These are phyloP conservation scores for Ischnura elegans DNA, from an alignment of 2,888 invertebrate species.

Conservation along the genomic window DNA sequence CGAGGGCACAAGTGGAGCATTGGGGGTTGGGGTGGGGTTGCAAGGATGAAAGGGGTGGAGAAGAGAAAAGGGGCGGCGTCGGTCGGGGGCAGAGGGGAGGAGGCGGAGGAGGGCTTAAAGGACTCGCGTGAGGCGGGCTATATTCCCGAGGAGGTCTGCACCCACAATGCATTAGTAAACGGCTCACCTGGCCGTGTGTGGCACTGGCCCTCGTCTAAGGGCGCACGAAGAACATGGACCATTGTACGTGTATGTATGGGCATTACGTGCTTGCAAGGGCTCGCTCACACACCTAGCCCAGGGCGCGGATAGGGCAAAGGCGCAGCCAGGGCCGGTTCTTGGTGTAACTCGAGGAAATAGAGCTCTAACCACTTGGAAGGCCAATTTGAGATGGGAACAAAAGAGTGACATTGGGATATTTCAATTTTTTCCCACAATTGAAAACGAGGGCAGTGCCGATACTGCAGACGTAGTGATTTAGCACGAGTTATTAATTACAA, in stretches of 20 bases:
- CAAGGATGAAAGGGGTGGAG: not conserved
- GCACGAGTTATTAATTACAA: no score
- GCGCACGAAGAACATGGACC: not conserved
- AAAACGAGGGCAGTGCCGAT: no score
- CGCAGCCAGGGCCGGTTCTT: no score
- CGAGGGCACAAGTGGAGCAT: not conserved
- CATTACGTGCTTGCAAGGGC: not conserved
- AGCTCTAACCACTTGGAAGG: no score
- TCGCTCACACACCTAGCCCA: not conserved
- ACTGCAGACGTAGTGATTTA: no score
- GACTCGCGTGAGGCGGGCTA: not conserved
- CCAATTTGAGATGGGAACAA: no score
- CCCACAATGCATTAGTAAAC: slow-evolving; percentile 56
- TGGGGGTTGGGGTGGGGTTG: not conserved
- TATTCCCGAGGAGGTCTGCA: not conserved
- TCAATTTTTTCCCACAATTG: no score
- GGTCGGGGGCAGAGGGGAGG: not conserved
- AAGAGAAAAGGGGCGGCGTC: not conserved
- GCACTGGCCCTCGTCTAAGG: not conserved
- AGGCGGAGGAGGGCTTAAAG: not conserved
- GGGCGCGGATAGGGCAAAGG: no score
- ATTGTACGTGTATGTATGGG: not conserved
- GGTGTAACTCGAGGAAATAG: no score
- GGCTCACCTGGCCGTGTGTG: slow-evolving; percentile 48
- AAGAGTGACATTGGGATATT: no score